Evolutionary conservation across 2,113 vertebrate species (phyloP).

Genomic region (Gopherus flavomarginatus): DNA sequence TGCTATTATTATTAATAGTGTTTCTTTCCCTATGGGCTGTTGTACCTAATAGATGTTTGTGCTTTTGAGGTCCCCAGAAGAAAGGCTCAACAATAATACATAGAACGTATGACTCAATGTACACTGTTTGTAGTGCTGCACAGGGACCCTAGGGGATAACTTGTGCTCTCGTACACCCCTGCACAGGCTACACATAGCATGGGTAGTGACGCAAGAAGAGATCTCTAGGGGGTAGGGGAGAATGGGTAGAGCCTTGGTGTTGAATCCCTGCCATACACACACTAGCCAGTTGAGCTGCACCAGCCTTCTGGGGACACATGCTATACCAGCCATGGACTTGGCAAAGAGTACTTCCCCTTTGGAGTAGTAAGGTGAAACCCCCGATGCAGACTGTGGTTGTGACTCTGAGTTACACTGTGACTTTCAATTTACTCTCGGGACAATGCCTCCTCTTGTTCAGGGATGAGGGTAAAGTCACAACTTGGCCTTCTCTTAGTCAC

Average conservation of each 20-base stretch:
- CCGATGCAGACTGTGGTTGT: conserved; percentile 5
- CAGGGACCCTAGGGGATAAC: neutral
- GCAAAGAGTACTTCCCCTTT: neutral
- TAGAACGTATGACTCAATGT: neutral
- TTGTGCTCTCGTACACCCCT: neutral
- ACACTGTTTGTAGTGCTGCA: neutral
- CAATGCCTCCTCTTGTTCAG: conserved; percentile 49
- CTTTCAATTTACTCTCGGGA: conserved; percentile 56
- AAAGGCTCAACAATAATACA: neutral
- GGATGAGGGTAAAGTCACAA: conserved; percentile 51
- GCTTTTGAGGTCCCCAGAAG: neutral
- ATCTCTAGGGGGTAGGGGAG: neutral
- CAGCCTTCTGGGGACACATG: neutral
- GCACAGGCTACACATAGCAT: accelerated
- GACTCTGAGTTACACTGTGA: conserved; percentile 47
- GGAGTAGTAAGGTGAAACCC: neutral
- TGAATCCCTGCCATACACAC: neutral
- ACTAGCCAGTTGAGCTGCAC: neutral
- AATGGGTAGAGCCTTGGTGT: neutral
- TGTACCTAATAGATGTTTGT: neutral
- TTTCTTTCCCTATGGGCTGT: too few species aligned
- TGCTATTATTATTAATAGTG: too few species aligned
- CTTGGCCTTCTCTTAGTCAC: conserved; percentile 41
- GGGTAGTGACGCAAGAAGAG: neutral
- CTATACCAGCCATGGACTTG: accelerated